Evolutionary conservation across 2,113 vertebrate species (phyloP).

Genomic region (Lepidothrix coronata): DNA sequence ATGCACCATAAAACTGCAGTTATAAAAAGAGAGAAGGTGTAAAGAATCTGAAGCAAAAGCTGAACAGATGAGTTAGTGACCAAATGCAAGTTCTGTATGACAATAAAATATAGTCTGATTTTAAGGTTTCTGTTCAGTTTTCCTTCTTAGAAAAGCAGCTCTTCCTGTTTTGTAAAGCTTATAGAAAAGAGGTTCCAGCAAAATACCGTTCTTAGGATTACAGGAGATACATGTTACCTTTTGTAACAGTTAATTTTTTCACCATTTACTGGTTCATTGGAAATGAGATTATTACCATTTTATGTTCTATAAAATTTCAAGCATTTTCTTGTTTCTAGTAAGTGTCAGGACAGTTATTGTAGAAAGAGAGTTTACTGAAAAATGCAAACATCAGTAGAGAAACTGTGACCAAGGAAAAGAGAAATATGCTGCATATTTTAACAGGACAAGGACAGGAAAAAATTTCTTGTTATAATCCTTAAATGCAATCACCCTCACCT

Average conservation of each 20-base stretch:
- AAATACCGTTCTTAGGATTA: neutral
- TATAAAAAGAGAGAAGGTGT: neutral
- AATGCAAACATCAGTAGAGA: neutral
- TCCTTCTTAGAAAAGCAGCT: neutral
- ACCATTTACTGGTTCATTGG: neutral
- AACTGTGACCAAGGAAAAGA: neutral
- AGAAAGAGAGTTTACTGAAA: neutral
- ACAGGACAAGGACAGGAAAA: neutral
- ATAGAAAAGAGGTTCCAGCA: neutral
- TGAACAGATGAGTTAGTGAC: neutral
- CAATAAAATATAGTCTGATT: neutral
- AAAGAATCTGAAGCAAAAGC: neutral
- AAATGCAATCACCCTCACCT: neutral
- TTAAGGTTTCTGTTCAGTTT: neutral
- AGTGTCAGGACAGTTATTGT: neutral
- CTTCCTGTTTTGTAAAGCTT: neutral
- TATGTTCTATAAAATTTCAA: neutral
- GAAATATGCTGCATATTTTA: neutral
- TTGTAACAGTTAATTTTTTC: neutral
- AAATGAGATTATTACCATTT: neutral
- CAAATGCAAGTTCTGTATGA: neutral
- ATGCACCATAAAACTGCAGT: neutral
- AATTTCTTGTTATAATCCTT: neutral
- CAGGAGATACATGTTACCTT: neutral
- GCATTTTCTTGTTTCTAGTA: neutral